Base-by-base conservation (phyloP, 1,140 invertebrate genomes). In the Cataglyphis hispanica region DNA sequence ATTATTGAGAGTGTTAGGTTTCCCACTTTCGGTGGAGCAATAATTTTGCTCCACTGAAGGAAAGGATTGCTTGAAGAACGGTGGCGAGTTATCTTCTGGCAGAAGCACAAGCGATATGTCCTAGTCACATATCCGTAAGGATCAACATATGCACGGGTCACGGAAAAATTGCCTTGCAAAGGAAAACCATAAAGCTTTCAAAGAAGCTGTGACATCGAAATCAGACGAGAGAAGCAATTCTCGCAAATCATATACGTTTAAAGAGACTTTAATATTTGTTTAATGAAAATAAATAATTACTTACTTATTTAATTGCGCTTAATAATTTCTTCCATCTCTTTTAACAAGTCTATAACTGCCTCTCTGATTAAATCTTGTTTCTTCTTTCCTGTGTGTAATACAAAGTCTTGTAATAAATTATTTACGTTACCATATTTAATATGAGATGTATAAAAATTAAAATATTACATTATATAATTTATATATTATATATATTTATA, bases 121-220 rank as follows among this genome's bases (percentile, higher is more conserved):
- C 87, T 34, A 60, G 78, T 90, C 90, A 89, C 90, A 89, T 89
- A 85, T 69, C 76, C 50, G 31, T 75, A 69, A 85, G 76, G 75
- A 34, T 53, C 4, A 25, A 37, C 40, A 31, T 56, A 67, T 27
- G 61, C 66, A 25, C 13, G 75, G 40, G 22, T 13, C 31, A 50
- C 11, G 67, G 40, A 50, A 66, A 78, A 53, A 66, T 67, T 5
- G 31, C 16, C 4, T 27, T n/a, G 72, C 19, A 58, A 70, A 81
- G n/a, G 58, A 31, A 74, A 58, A 2, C 31, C 31, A 6, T 37
- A 3, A 22, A 16, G 53, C 56, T 72, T 46, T 60, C 19, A 53
- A n/a, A n/a, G n/a, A n/a, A n/a, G n/a, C n/a, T 8, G 22, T 70
- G n/a, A 60, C n/a, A 11, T 74, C n/a, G n/a, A 34, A 60, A 40